These are phyloP conservation scores for Carcinoscorpius rotundicauda DNA, from an alignment of 1,140 invertebrate genomes.

Conservation along the genomic window DNA sequence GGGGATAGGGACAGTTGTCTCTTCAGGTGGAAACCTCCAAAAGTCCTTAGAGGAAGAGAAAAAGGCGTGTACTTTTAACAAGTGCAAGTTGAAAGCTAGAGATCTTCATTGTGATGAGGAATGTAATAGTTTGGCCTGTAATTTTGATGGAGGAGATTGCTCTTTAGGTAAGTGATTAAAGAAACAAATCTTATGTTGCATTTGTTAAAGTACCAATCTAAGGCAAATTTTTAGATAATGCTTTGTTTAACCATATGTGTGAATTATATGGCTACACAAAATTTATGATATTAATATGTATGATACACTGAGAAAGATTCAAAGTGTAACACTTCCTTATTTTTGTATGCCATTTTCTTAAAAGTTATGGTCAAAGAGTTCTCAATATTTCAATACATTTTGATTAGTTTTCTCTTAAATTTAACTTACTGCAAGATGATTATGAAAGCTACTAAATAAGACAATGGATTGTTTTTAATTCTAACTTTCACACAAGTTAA, in stretches of 20 bases:
- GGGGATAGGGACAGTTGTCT: slow-evolving; percentile 41
- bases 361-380: no score
- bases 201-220: neutral
- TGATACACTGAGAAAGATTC: no score
- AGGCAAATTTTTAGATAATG: neutral
- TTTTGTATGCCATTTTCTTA: no score
- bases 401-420: no score
- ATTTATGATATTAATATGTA: no score
- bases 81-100: slow-evolving; percentile 65
- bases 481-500: no score
- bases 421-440: no score
- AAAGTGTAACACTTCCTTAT: no score
- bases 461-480: no score
- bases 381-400: no score
- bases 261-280: neutral
- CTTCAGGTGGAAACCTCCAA: slow-evolving; percentile 5
- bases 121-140: slow-evolving; percentile 83
- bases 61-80: slow-evolving; percentile 57
- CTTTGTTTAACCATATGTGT: neutral
- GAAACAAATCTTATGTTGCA: neutral
- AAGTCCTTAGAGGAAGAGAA: slow-evolving; percentile 46
- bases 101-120: slow-evolving; percentile 78
- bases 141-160: slow-evolving; percentile 93
- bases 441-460: no score
- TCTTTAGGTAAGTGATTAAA: slow-evolving; percentile 48